Evolutionary conservation across 2,113 vertebrate species (phyloP), one percentile per base, ranked within the genome.

Genomic region (Empidonax alnorum): DNA sequence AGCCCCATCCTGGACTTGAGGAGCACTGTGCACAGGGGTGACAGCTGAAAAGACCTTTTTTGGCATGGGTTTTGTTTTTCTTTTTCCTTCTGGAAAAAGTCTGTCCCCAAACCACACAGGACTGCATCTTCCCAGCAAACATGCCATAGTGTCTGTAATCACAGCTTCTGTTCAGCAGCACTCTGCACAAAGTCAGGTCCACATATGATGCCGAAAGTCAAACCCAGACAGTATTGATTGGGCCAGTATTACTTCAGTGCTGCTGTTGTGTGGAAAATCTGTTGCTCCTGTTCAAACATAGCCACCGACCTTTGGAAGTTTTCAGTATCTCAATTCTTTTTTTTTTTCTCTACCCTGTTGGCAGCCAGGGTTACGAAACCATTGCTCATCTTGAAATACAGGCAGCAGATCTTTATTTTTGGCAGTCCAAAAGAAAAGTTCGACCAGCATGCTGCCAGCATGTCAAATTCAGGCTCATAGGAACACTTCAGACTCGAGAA

Each of bases 1-100:
- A 87, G 46, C 71, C 71, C 33, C 76, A 41, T 87, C 69, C n/a
- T 2, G 4, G 47, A 33, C 58, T 67, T 1, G 0, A 31, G 33
- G 19, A 83, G n/a, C 0, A 2, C 33, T 1, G 0, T 0, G 2
- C n/a, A 14, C 28, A 56, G 21, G 4, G 44, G 41, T 37, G 73
- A 81, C 61, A 46, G 49, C 16, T 3, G 0, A 50, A 90, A 59
- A 68, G 58, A 46, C 35, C 7, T 76, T 75, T 80, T 28, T 16
- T 55, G 31, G 39, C 35, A 55, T 1, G 0, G 62, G 25, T 11
- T 73, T 80, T 89, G 21, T 30, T 84, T 56, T 8, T 6, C 12
- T 52, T 68, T 69, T 47, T 44, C 59, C 55, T 67, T 23, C 6
- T 30, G 18, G 14, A 61, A 28, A 33, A 35, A 37, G 47, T 1